These are phyloP conservation scores for Pteropus alecto DNA, from an alignment of 2,113 vertebrate genomes.

Conservation along the genomic window DNA sequence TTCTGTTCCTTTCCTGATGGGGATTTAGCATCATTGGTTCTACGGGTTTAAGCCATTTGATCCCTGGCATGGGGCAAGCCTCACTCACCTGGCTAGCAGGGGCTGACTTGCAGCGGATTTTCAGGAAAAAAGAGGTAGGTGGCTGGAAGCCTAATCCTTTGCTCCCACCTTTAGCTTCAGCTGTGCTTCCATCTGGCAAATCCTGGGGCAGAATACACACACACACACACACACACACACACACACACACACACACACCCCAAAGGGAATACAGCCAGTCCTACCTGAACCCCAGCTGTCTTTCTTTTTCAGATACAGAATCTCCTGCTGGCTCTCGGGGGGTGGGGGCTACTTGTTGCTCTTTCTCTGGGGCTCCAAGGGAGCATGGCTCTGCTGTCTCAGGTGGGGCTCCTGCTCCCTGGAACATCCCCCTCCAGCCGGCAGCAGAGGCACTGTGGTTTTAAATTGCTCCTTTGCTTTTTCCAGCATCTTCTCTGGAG, in stretches of 20 bases:
- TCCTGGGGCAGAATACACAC: constrained; percentile 19
- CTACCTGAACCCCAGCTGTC: constrained; percentile 43
- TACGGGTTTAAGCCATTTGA: not conserved
- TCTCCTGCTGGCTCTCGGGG: not conserved
- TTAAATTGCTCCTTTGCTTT: not conserved
- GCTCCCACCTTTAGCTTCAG: constrained; percentile 58
- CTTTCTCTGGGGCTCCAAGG: not conserved
- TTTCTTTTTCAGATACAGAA: constrained; percentile 35
- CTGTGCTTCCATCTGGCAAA: constrained; percentile 67
- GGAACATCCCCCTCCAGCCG: not conserved
- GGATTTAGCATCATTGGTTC: not conserved
- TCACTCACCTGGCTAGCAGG: not conserved
- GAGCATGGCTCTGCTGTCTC: not conserved
- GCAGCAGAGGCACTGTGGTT: not conserved
- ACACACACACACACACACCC: not conserved
- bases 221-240: constrained; percentile 8
- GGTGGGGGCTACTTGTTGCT: constrained; percentile 67
- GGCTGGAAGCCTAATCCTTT: not conserved
- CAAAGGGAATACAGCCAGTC: not conserved
- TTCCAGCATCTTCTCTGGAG: not conserved
- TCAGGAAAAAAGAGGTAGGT: constrained; percentile 34
- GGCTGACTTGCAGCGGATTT: constrained; percentile 13
- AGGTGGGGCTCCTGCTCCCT: not conserved
- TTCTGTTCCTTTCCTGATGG: not conserved
- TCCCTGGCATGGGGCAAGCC: not conserved